Evolutionary conservation across 2,797 vertebrate genomes (phyloP).

Genomic region (Siniperca scherzeri): DNA sequence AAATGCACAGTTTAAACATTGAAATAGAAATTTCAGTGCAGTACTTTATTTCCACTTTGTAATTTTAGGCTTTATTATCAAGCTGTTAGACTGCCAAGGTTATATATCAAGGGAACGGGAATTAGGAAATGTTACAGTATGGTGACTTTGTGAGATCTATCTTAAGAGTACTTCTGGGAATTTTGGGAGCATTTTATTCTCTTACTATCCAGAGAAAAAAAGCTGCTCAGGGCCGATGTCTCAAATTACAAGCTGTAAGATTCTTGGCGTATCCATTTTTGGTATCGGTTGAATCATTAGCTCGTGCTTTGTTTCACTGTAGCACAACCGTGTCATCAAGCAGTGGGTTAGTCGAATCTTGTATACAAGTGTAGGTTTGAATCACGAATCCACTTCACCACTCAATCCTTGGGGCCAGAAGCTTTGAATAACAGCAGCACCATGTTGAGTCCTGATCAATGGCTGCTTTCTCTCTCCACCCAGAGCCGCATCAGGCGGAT

Average conservation of each 20-base stretch:
- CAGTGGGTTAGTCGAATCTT: conserved; percentile 25
- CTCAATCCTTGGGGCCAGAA: conserved; percentile 48
- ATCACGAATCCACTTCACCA: conserved; percentile 51
- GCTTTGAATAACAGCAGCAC: conserved; percentile 49
- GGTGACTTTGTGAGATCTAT: too few species aligned
- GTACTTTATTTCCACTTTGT: neutral
- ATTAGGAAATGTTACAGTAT: neutral
- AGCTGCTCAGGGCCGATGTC: conserved; percentile 27
- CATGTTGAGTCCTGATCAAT: conserved; percentile 71
- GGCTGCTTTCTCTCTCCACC: conserved; percentile 61
- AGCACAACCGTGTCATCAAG: conserved; percentile 45
- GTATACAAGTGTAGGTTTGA: conserved; percentile 33
- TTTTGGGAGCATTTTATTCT: conserved; percentile 33
- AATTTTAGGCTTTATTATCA: neutral
- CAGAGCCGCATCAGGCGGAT: conserved; percentile 99
- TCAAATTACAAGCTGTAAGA: conserved; percentile 59
- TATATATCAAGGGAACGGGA: neutral
- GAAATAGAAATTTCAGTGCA: neutral
- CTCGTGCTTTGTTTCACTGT: conserved; percentile 39
- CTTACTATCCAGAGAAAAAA: conserved; percentile 21
- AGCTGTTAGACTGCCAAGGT: neutral
- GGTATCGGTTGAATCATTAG: conserved; percentile 45
- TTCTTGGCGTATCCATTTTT: conserved; percentile 43
- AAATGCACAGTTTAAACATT: conserved; percentile 1
- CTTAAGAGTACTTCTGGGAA: conserved; percentile 45